Percentiles rank a stretch among this genome's conserved stretches.
These are phyloP conservation scores for Ennomos erosarius DNA, from an alignment of 2,888 invertebrate genomes.

Conservation along the genomic window DNA sequence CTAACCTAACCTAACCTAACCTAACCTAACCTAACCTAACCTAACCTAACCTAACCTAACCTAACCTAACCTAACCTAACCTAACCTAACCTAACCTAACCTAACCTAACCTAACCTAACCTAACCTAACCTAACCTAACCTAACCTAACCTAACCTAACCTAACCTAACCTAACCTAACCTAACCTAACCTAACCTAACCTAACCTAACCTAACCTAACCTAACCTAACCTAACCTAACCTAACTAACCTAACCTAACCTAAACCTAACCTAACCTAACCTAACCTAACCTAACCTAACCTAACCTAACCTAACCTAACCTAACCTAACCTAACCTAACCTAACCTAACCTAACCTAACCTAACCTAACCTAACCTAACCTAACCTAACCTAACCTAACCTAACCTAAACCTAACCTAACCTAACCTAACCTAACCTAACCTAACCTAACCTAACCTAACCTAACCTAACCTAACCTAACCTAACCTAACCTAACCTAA, in stretches of 20 bases:
- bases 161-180: slow-evolving; percentile 19
- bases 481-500: slow-evolving; percentile 20
- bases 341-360: slow-evolving; percentile 28
- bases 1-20: slow-evolving; percentile 33
- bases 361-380: slow-evolving; percentile 31
- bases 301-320: slow-evolving; percentile 15
- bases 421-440: slow-evolving; percentile 15
- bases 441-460: slow-evolving; percentile 22
- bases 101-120: slow-evolving; percentile 20
- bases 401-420: slow-evolving; percentile 10
- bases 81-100: slow-evolving; percentile 17
- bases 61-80: slow-evolving; percentile 25
- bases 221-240: slow-evolving; percentile 23
- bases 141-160: slow-evolving; percentile 23
- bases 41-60: slow-evolving; percentile 30
- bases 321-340: slow-evolving; percentile 16
- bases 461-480: slow-evolving; percentile 22
- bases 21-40: slow-evolving; percentile 32
- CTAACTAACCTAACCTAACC: slow-evolving; percentile 18
- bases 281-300: slow-evolving; percentile 16
- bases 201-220: slow-evolving; percentile 20
- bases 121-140: slow-evolving; percentile 16
- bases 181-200: slow-evolving; percentile 19
- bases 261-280: slow-evolving; percentile 16
- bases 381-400: slow-evolving; percentile 20